phyloP scores from a whole-genome alignment of 1,140 invertebrate species.

The Neoseiulus cucumeris region DNA sequence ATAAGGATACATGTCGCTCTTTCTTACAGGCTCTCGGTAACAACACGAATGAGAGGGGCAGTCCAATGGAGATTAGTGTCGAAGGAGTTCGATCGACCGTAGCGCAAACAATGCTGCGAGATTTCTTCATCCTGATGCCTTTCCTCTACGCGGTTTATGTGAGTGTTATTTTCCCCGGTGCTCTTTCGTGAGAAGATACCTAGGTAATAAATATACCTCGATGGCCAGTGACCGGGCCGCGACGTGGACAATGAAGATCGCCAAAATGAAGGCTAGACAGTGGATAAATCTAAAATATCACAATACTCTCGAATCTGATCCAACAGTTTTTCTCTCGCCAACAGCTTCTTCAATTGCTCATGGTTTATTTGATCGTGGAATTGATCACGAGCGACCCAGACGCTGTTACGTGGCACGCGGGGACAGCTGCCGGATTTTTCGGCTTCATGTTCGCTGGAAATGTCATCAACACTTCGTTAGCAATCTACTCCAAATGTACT shows the following conservation, averaged over 20 bases:
- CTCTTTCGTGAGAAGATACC: too few species aligned
- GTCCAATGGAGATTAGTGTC: constrained; percentile 1
- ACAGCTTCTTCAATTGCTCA: neutral
- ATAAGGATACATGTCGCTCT: too few species aligned
- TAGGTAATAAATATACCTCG: too few species aligned
- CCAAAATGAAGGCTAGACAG: too few species aligned
- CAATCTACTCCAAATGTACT: neutral
- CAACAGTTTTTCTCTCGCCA: neutral
- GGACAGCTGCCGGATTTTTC: neutral
- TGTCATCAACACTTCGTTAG: neutral
- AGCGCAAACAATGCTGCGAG: neutral
- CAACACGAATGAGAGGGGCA: too few species aligned
- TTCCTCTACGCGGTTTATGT: constrained; percentile 6
- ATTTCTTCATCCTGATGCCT: neutral
- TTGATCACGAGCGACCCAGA: neutral
- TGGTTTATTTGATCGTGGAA: constrained; percentile 1
- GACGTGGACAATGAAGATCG: too few species aligned
- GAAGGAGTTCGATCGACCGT: neutral
- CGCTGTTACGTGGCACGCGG: neutral
- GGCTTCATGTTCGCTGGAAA: neutral
- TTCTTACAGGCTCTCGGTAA: too few species aligned
- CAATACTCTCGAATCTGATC: neutral
- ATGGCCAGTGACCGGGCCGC: too few species aligned
- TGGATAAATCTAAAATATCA: too few species aligned
- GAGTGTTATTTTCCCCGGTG: too few species aligned